A percentile compares a stretch with the other conserved stretches of the same genome.
phyloP scores from a whole-genome alignment of 2,888 invertebrate species.

The Thumatha senex region DNA sequence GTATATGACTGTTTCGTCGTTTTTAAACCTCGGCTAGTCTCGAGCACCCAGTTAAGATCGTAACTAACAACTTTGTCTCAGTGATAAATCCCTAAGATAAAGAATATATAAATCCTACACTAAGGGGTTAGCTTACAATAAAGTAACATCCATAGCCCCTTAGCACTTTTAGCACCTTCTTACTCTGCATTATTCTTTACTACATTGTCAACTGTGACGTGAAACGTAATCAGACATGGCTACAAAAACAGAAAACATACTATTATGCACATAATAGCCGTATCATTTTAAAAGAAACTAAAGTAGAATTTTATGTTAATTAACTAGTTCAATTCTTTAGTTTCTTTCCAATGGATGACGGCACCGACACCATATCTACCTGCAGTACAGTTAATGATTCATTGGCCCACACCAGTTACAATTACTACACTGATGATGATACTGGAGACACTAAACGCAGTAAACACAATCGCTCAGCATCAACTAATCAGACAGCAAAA shows the following conservation, averaged over 20 bases:
- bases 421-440: background rate
- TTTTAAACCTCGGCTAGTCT: no score
- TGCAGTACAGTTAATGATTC: background rate
- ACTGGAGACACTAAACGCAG: background rate
- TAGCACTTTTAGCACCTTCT: no score
- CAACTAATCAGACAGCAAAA: constrained; percentile 11
- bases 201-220: no score
- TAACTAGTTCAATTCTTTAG: background rate
- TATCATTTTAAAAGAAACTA: background rate
- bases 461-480: constrained; percentile 13
- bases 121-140: no score
- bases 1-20: no score
- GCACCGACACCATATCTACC: background rate
- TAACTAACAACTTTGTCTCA: no score
- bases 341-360: constrained; percentile 6
- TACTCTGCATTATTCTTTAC: no score
- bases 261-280: background rate
- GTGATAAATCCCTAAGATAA: no score
- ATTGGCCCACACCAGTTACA: background rate
- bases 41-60: no score
- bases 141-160: no score
- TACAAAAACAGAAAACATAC: constrained; percentile 36
- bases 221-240: constrained; percentile 2
- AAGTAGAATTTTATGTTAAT: background rate
- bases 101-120: no score